Evolutionary conservation across 2,797 vertebrate genomes (phyloP).

Genomic region (Todus mexicanus): DNA sequence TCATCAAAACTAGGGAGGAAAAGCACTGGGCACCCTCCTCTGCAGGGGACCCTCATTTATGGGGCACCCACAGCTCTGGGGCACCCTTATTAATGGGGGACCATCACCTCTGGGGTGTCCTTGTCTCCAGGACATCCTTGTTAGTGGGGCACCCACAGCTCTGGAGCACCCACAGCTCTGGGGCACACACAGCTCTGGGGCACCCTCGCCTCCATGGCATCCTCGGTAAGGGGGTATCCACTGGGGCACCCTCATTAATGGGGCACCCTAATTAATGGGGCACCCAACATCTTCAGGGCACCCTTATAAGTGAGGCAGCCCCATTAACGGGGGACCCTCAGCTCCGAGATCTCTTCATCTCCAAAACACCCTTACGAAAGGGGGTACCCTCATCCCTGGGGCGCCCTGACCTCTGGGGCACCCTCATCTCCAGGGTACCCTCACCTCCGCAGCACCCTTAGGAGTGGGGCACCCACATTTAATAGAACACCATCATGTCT

Average conservation of each 20-base stretch:
- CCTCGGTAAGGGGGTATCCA: background rate
- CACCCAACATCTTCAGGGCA: background rate
- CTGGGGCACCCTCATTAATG: background rate
- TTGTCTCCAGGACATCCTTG: fast-evolving
- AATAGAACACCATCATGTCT: background rate
- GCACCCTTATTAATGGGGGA: background rate
- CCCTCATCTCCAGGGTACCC: background rate
- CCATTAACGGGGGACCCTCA: background rate
- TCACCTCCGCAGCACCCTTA: no score
- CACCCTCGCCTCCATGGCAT: background rate
- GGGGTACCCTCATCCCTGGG: background rate
- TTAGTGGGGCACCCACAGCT: background rate
- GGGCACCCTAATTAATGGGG: background rate
- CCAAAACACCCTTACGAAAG: background rate
- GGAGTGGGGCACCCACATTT: background rate
- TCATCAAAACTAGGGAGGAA: no score
- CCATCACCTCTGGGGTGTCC: background rate
- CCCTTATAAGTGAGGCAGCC: background rate
- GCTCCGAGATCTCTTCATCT: background rate
- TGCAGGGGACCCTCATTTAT: background rate
- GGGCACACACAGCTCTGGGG: no score
- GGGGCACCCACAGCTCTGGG: background rate
- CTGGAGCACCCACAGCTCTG: background rate
- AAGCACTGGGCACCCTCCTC: background rate
- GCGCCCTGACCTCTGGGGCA: background rate